Percentiles rank a stretch among this genome's conserved stretches.
These are phyloP conservation scores for Petrocephalus microphthalmus DNA, from an alignment of 2,113 vertebrate genomes.

Conservation along the genomic window DNA sequence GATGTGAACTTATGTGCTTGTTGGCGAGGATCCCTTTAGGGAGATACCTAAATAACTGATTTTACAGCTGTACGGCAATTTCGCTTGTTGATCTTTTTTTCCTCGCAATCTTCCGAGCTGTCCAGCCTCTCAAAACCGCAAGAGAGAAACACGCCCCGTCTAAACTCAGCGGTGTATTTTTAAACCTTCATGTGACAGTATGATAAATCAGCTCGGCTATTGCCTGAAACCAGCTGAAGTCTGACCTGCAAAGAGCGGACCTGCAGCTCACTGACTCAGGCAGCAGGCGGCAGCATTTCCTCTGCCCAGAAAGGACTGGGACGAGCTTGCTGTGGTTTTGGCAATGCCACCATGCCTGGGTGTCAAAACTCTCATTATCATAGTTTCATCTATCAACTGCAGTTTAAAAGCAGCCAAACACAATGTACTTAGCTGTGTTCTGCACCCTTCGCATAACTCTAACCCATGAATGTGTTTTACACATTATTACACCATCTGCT, in stretches of 20 bases:
- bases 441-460: not conserved
- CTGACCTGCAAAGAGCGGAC: not conserved
- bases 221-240: not conserved
- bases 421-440: not conserved
- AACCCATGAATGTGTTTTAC: not conserved
- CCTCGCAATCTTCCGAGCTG: not conserved
- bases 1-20: not conserved
- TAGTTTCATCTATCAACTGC: not conserved
- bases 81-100: not conserved
- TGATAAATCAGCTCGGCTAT: not conserved
- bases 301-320: not conserved
- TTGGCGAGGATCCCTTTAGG: not conserved
- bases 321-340: not conserved
- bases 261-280: not conserved
- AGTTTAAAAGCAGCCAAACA: not conserved
- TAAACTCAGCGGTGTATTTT: conserved; percentile 7
- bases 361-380: not conserved
- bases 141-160: not conserved
- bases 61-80: not conserved
- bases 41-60: not conserved
- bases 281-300: not conserved
- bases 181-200: not conserved
- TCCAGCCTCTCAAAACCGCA: not conserved
- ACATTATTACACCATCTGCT: not conserved
- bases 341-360: not conserved